These are phyloP conservation scores for Tinamus major DNA, from an alignment of 2,797 vertebrate species.

Conservation along the genomic window DNA sequence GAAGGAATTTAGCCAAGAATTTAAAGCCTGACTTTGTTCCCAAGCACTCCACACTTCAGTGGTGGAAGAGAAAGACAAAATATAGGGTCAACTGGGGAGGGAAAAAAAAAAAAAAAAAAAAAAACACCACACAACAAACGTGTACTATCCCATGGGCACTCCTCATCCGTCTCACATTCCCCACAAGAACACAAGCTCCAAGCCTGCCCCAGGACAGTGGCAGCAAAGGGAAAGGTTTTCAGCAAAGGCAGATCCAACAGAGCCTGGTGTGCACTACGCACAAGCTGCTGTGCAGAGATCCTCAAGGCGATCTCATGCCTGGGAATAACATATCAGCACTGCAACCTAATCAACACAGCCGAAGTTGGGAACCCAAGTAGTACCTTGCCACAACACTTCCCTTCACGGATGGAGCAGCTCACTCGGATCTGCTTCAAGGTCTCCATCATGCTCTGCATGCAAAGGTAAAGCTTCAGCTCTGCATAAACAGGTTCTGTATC, in stretches of 20 bases:
- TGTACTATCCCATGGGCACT: fast-evolving
- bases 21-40: background rate
- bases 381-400: background rate
- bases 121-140: background rate
- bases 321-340: background rate
- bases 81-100: background rate
- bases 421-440: background rate
- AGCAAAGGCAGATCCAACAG: background rate
- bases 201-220: background rate
- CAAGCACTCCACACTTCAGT: background rate
- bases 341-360: background rate
- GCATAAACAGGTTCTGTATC: background rate
- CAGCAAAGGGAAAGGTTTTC: background rate
- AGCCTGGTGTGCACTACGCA: background rate
- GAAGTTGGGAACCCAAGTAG: background rate
- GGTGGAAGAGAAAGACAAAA: background rate
- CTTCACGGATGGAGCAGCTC: background rate
- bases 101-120: background rate
- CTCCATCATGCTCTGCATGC: background rate
- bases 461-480: background rate
- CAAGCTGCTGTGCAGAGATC: background rate
- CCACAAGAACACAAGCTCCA: background rate
- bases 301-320: background rate
- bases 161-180: background rate
- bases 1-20: background rate